Percentiles rank a stretch among this genome's conserved stretches.
Evolutionary conservation across 2,113 vertebrate species (phyloP).

Genomic region (Dipodomys merriami): DNA sequence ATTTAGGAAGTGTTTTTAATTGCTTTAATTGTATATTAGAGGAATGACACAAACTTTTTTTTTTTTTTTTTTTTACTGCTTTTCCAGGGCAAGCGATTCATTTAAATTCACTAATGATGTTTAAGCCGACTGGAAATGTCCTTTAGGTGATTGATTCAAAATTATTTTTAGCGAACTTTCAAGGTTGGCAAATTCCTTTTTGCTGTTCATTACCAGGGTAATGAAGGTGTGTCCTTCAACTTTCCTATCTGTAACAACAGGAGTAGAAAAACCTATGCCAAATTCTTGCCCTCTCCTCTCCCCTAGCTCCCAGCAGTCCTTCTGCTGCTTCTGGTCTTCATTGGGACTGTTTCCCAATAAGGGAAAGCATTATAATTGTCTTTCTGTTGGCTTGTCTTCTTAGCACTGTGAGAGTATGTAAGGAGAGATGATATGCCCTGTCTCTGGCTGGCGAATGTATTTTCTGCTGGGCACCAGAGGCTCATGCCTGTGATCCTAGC

Average conservation of each 20-base stretch:
- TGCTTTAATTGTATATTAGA: constrained; percentile 39
- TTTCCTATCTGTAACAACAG: constrained; percentile 26
- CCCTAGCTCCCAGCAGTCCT: background rate
- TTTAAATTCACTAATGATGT: background rate
- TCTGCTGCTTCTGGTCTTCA: no score
- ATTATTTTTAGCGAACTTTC: constrained; percentile 43
- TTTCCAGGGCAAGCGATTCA: constrained; percentile 14
- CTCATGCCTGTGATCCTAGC: no score
- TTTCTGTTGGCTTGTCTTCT: background rate
- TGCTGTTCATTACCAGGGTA: constrained; percentile 35
- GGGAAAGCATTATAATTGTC: background rate
- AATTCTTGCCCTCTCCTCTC: background rate
- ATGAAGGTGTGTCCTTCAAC: background rate
- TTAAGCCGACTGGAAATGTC: background rate
- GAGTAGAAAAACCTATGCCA: background rate
- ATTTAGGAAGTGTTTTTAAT: constrained; percentile 63
- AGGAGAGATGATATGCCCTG: constrained; percentile 4
- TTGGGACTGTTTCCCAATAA: no score
- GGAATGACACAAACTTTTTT: constrained; percentile 32
- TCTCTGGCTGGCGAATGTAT: constrained; percentile 23
- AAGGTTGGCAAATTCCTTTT: background rate
- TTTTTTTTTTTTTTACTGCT: background rate
- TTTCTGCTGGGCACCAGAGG: background rate
- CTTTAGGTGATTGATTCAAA: constrained; percentile 32
- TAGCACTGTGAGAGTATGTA: background rate